Percentiles rank a stretch among this genome's conserved stretches.
phyloP scores from a whole-genome alignment of 2,888 invertebrate genomes.

The Amphimallon solstitiale region DNA sequence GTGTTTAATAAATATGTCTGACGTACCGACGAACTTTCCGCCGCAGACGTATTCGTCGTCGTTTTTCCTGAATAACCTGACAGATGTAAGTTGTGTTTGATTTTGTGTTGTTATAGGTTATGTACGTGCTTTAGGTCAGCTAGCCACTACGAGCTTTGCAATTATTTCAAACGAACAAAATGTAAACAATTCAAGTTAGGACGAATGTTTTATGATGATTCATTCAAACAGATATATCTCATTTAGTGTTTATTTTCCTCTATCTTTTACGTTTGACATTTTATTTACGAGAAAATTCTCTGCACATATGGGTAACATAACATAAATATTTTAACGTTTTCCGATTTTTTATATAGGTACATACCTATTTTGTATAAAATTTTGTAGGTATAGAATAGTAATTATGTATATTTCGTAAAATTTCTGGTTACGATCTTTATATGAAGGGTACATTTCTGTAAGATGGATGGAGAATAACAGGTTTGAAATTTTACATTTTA shows the following conservation, averaged over 20 bases:
- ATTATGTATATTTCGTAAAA: too few relatives aligned
- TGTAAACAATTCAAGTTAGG: not conserved
- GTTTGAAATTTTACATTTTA: too few relatives aligned
- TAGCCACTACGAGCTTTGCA: not conserved
- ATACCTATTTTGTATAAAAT: too few relatives aligned
- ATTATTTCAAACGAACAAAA: not conserved
- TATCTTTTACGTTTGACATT: not conserved
- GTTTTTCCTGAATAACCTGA: conserved; percentile 56
- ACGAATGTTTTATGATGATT: not conserved
- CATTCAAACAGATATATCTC: not conserved
- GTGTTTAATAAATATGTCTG: conserved; percentile 42
- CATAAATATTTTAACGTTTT: too few relatives aligned
- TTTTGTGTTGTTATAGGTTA: conserved; percentile 31
- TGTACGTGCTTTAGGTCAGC: conserved; percentile 3
- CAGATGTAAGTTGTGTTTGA: conserved; percentile 52
- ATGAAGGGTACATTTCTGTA: too few relatives aligned
- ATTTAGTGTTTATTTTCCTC: not conserved
- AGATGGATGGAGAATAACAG: too few relatives aligned
- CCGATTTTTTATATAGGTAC: too few relatives aligned
- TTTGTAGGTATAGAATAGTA: too few relatives aligned
- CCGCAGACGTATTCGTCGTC: conserved; percentile 62
- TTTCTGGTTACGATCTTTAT: too few relatives aligned
- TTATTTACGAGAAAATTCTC: too few relatives aligned
- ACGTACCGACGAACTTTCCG: conserved; percentile 57
- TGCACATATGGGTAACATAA: too few relatives aligned